phyloP scores from a whole-genome alignment of 2,797 vertebrate genomes.

The Clarias pachynema region DNA sequence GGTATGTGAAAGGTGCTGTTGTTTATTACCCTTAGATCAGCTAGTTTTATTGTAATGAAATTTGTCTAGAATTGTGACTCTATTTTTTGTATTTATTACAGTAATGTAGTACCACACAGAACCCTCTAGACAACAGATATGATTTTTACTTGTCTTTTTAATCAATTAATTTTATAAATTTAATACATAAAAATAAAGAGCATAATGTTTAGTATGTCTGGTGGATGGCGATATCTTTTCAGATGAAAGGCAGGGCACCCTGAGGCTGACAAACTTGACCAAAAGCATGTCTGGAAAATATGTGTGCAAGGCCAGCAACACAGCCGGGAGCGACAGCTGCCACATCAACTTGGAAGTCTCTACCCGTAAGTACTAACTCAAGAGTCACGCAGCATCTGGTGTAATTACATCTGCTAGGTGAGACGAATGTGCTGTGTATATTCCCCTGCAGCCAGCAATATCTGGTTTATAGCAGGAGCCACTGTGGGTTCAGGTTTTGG shows the following conservation, averaged over 20 bases:
- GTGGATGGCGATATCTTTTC: slow-evolving; percentile 37
- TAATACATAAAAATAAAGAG: slow-evolving; percentile 39
- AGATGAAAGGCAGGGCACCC: slow-evolving; percentile 84
- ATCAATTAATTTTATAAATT: slow-evolving; percentile 3
- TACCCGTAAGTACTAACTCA: slow-evolving; percentile 77
- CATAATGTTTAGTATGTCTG: slow-evolving; percentile 7
- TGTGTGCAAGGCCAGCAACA: slow-evolving; percentile 84
- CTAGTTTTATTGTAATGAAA: neutral
- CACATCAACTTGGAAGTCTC: slow-evolving; percentile 88
- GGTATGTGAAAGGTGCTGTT: neutral
- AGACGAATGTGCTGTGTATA: neutral
- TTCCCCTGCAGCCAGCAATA: slow-evolving; percentile 73
- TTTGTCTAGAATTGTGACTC: slow-evolving; percentile 1
- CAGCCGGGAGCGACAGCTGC: slow-evolving; percentile 83
- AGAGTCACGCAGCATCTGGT: neutral
- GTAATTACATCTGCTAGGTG: neutral
- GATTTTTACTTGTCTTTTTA: slow-evolving; percentile 3
- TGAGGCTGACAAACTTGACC: slow-evolving; percentile 88
- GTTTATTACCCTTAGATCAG: neutral
- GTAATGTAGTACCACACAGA: neutral
- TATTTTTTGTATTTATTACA: neutral
- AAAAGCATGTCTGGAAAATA: slow-evolving; percentile 88
- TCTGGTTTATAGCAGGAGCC: slow-evolving; percentile 81
- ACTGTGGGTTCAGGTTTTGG: slow-evolving; percentile 85
- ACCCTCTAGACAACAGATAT: neutral